A percentile compares a stretch with the other conserved stretches of the same genome.
phyloP scores from a whole-genome alignment of 2,113 vertebrate species.

The Formicarius rufipectus region DNA sequence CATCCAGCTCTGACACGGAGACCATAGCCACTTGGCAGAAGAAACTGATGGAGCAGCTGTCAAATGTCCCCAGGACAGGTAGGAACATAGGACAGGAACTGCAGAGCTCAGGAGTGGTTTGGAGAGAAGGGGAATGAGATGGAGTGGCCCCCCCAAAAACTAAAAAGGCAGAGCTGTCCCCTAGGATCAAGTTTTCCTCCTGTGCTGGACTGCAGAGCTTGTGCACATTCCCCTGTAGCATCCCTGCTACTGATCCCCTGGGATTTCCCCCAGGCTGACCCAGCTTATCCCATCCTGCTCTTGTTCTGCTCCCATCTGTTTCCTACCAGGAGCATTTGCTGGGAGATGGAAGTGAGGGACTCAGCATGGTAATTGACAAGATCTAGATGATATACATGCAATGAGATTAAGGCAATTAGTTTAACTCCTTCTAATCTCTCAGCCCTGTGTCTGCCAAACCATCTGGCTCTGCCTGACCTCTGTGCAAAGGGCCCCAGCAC shows the following conservation, averaged over 20 bases:
- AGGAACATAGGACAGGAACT: neutral
- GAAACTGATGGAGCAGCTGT: slow-evolving; percentile 77
- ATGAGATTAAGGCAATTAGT: slow-evolving; percentile 59
- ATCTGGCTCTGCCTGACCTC: slow-evolving; percentile 11
- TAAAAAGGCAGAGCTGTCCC: neutral
- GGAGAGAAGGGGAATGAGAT: neutral
- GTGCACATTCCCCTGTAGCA: neutral
- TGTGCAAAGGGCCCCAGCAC: neutral
- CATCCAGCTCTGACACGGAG: slow-evolving; percentile 55
- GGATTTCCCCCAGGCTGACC: neutral
- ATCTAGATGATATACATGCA: slow-evolving; percentile 32
- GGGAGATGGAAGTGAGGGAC: neutral
- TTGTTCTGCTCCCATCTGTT: slow-evolving; percentile 17
- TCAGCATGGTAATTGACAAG: neutral
- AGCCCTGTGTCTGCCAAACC: slow-evolving; percentile 36
- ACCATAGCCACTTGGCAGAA: slow-evolving; percentile 73
- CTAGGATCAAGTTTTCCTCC: neutral
- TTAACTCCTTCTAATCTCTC: slow-evolving; percentile 49
- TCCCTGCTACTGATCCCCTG: neutral
- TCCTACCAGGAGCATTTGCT: neutral
- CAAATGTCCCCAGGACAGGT: slow-evolving; percentile 85
- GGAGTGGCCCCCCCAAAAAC: neutral
- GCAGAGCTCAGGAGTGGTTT: neutral
- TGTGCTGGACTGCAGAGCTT: neutral
- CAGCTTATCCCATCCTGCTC: neutral